phyloP scores from a whole-genome alignment of 2,113 vertebrate species.

The Uropsilus gracilis region DNA sequence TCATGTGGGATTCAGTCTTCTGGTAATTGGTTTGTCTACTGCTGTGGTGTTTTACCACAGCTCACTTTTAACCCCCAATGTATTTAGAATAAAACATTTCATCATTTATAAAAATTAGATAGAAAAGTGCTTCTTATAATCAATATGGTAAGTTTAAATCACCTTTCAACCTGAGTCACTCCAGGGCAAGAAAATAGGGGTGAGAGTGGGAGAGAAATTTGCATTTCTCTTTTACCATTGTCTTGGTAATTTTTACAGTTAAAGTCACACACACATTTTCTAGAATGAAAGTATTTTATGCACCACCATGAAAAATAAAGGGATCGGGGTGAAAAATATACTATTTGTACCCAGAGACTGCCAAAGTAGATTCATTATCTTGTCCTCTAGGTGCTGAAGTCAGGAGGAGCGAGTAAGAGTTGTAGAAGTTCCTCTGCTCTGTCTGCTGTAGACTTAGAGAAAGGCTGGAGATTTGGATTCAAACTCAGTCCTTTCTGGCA shows the following conservation, averaged over 20 bases:
- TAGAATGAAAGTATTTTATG: not conserved
- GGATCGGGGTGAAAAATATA: not conserved
- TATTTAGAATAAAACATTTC: not conserved
- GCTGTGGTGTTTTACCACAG: not conserved
- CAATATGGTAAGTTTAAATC: not conserved
- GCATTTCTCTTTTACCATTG: not conserved
- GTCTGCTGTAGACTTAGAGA: not conserved
- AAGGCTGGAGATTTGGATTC: not conserved
- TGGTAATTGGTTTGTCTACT: not conserved
- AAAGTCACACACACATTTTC: not conserved
- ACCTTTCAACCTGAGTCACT: not conserved
- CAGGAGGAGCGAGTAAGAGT: not conserved
- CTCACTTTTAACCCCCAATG: not conserved
- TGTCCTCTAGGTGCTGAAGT: not conserved
- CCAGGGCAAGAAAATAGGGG: not conserved
- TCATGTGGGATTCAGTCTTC: not conserved
- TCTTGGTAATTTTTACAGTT: not conserved
- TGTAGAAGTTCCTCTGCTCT: not conserved
- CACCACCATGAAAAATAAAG: not conserved
- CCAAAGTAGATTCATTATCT: not conserved
- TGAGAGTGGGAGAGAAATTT: not conserved
- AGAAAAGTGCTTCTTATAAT: not conserved
- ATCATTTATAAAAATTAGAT: not conserved
- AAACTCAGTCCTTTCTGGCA: too few species aligned
- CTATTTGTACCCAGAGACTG: not conserved